A percentile compares a stretch with the other conserved stretches of the same genome.
phyloP scores from a whole-genome alignment of 2,888 invertebrate species.

The Mamestra brassicae region DNA sequence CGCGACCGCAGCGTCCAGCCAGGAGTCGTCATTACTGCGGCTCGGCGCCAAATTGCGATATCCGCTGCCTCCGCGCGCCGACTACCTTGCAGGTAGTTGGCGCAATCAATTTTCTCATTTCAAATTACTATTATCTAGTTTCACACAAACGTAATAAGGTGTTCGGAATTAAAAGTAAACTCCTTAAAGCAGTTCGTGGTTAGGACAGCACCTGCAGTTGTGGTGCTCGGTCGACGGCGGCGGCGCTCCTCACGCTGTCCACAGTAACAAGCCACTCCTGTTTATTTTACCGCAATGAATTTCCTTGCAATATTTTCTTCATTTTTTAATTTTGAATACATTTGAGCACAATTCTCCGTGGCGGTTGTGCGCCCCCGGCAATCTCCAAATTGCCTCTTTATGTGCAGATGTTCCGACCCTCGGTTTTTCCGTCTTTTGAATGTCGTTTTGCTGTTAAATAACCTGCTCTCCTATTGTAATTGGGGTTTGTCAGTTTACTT shows the following conservation, averaged over 20 bases:
- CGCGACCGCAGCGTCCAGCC: slow-evolving; percentile 73
- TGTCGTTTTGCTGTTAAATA: slow-evolving; percentile 91
- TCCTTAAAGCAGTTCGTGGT: slow-evolving; percentile 15
- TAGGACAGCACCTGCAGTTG: slow-evolving; percentile 32
- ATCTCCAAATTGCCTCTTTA: slow-evolving; percentile 91
- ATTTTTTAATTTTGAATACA: slow-evolving; percentile 90
- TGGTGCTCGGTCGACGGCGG: slow-evolving; percentile 56
- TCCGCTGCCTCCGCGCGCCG: slow-evolving; percentile 76
- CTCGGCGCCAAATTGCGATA: slow-evolving; percentile 86
- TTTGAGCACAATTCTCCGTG: slow-evolving; percentile 89
- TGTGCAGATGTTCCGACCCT: slow-evolving; percentile 91
- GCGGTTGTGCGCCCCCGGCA: slow-evolving; percentile 89
- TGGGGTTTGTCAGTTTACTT: slow-evolving; percentile 83
- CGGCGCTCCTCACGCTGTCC: slow-evolving; percentile 68
- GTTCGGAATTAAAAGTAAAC: background rate
- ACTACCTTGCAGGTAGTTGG: slow-evolving; percentile 55
- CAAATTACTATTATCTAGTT: slow-evolving; percentile 53
- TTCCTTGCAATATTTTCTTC: slow-evolving; percentile 87
- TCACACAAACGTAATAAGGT: slow-evolving; percentile 18
- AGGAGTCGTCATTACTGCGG: slow-evolving; percentile 80
- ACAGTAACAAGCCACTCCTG: slow-evolving; percentile 86
- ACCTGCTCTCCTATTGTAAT: slow-evolving; percentile 89
- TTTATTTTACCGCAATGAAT: slow-evolving; percentile 90
- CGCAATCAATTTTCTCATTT: slow-evolving; percentile 59
- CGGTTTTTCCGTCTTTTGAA: slow-evolving; percentile 90